phyloP scores from a whole-genome alignment of 2,888 invertebrate species.

The Lycaena phlaeas region DNA sequence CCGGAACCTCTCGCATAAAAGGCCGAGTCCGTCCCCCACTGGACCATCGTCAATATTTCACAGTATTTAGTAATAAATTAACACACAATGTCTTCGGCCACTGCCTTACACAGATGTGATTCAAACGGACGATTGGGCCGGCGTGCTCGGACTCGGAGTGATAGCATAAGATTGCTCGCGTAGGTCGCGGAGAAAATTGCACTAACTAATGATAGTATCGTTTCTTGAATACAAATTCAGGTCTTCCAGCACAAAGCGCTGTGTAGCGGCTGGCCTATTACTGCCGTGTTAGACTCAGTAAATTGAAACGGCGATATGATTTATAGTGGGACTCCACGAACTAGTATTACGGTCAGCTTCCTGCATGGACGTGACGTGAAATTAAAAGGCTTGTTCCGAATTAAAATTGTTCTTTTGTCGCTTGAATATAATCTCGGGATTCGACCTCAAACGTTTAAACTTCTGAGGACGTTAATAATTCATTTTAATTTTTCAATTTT shows the following conservation, averaged over 20 bases:
- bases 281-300: constrained; percentile 51
- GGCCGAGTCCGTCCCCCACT: no score
- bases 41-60: no score
- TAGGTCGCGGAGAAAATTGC: constrained; percentile 64
- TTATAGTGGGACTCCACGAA: constrained; percentile 59
- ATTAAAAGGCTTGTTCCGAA: constrained; percentile 27
- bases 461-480: no score
- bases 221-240: constrained; percentile 65
- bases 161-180: constrained; percentile 46
- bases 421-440: constrained; percentile 9
- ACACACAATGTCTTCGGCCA: no score
- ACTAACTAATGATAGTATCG: constrained; percentile 67
- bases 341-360: constrained; percentile 54
- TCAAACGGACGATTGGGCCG: no score
- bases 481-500: no score
- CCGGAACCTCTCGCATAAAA: no score
- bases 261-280: constrained; percentile 46
- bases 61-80: no score
- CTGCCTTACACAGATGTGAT: no score
- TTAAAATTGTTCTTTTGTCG: constrained; percentile 15
- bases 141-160: no score
- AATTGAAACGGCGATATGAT: constrained; percentile 68
- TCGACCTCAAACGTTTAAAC: background rate
- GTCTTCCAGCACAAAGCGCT: constrained; percentile 51
- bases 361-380: constrained; percentile 52